Conservation (phyloP, 2,888 invertebrate species). For the Ophion ellenae region DNA sequence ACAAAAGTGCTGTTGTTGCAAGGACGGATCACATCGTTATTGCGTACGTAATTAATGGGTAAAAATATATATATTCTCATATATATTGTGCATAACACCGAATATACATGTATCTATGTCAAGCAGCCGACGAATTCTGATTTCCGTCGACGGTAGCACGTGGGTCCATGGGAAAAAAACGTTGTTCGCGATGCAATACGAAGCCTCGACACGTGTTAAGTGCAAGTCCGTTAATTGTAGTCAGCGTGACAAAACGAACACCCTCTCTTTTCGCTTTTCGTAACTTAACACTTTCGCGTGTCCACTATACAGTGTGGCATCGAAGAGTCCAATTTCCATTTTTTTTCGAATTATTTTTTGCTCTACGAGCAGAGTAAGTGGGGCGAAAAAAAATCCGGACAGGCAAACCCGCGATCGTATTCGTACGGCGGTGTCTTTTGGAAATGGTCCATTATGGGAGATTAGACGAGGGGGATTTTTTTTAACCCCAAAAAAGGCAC, state of each 20-base stretch:
- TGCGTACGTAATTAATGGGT: neutral
- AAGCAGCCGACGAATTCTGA: conserved; percentile 27
- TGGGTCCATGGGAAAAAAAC: conserved; percentile 44
- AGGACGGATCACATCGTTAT: conserved; percentile 11
- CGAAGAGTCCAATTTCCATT: too few relatives aligned
- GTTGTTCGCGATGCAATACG: conserved; percentile 40
- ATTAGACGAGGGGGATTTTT: too few relatives aligned
- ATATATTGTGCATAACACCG: neutral
- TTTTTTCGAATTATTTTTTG: too few relatives aligned
- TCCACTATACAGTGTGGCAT: neutral
- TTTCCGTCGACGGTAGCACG: conserved; percentile 52
- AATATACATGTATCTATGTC: conserved; percentile 3
- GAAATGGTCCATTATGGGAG: too few relatives aligned
- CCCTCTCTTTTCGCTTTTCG: neutral
- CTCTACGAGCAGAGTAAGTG: too few relatives aligned
- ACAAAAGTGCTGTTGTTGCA: conserved; percentile 22
- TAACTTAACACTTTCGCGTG: neutral
- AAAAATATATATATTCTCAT: neutral
- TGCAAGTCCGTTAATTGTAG: conserved; percentile 39
- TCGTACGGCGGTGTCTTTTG: too few relatives aligned
- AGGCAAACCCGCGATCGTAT: too few relatives aligned
- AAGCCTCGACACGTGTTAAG: conserved; percentile 47
- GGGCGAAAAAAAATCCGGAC: too few relatives aligned
- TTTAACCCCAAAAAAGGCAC: too few relatives aligned
- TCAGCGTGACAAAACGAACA: conserved; percentile 6